These are phyloP conservation scores for Malurus splendens DNA, from an alignment of 2,797 vertebrate genomes.

Conservation along the genomic window DNA sequence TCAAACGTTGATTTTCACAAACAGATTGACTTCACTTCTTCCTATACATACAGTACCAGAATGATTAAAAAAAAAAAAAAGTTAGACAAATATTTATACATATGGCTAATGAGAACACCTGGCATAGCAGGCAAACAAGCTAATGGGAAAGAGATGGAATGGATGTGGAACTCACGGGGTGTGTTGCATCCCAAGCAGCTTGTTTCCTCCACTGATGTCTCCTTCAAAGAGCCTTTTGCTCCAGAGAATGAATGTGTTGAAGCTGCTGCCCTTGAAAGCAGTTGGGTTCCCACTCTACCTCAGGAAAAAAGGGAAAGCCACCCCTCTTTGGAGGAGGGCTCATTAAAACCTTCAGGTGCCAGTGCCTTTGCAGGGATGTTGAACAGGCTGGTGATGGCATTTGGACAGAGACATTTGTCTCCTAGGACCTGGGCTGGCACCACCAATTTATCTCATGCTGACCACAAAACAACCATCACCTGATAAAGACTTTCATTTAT, in stretches of 20 bases:
- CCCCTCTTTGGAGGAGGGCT: not conserved
- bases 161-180: not conserved
- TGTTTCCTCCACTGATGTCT: not conserved
- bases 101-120: constrained; percentile 67
- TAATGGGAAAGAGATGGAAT: constrained; percentile 24
- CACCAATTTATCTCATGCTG: constrained; percentile 47
- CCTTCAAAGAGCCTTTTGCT: constrained; percentile 1
- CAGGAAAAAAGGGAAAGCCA: not conserved
- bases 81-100: constrained; percentile 71
- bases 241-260: not conserved
- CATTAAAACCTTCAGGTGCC: not conserved
- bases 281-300: not conserved
- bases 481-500: constrained; percentile 53
- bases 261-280: not conserved
- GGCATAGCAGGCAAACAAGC: constrained; percentile 60
- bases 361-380: not conserved
- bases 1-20: constrained; percentile 14
- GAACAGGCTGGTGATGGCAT: not conserved
- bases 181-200: not conserved
- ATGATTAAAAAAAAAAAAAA: constrained; percentile 19
- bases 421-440: constrained; percentile 33
- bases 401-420: constrained; percentile 23
- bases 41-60: constrained; percentile 60
- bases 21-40: constrained; percentile 45
- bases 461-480: constrained; percentile 39